Evolutionary conservation across 2,797 vertebrate species (phyloP).

Genomic region (Coregonus sp.): DNA sequence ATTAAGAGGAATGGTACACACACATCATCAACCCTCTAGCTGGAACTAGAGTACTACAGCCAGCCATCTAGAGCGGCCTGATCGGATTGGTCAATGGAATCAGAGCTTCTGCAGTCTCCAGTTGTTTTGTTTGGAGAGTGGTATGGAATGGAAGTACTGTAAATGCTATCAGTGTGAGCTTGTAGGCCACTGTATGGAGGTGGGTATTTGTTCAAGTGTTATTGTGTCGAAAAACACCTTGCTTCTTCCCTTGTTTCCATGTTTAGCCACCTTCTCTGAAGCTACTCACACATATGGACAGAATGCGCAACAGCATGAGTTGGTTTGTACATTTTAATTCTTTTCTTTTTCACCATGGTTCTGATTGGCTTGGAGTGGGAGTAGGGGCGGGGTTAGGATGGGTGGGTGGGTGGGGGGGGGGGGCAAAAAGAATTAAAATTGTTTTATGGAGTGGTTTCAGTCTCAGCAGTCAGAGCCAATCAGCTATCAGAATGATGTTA

Average conservation of each 20-base stretch:
- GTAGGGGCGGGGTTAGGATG: slow-evolving; percentile 38
- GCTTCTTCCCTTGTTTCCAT: not conserved
- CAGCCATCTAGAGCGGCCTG: slow-evolving; percentile 21
- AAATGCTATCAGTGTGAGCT: not conserved
- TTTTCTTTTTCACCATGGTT: slow-evolving; percentile 51
- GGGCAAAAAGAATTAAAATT: slow-evolving; percentile 66
- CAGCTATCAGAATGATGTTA: slow-evolving; percentile 57
- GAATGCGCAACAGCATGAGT: slow-evolving; percentile 63
- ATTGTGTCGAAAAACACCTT: not conserved
- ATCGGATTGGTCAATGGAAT: slow-evolving; percentile 16
- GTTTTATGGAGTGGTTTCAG: slow-evolving; percentile 60
- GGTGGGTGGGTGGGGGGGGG: slow-evolving; percentile 13
- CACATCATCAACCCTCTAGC: slow-evolving; percentile 46
- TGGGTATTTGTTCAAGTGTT: not conserved
- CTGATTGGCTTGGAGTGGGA: slow-evolving; percentile 20
- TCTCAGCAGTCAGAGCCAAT: slow-evolving; percentile 57
- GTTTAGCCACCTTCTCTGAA: slow-evolving; percentile 13
- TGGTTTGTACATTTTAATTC: slow-evolving; percentile 63
- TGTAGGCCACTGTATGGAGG: not conserved
- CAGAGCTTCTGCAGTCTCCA: no score
- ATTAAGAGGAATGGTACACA: slow-evolving; percentile 86
- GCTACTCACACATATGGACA: slow-evolving; percentile 61
- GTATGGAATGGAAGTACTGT: not conserved
- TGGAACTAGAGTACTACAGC: slow-evolving; percentile 26
- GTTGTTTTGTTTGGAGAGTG: not conserved